Conservation (phyloP, 2,113 vertebrate genomes). For the Chamaetylas fuelleborni region DNA sequence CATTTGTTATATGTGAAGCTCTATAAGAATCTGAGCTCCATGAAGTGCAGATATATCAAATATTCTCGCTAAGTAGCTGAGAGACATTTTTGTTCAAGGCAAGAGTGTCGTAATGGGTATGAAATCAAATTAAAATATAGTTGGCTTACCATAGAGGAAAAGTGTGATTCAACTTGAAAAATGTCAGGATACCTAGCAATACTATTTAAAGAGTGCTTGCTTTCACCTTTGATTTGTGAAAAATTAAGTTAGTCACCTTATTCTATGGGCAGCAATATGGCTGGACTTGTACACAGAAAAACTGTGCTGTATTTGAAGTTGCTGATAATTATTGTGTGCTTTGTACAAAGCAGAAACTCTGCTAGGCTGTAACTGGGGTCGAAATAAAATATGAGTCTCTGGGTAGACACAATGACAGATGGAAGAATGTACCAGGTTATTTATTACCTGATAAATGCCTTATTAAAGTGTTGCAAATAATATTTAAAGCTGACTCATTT, state of each 20-base stretch:
- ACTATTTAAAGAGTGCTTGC: not conserved
- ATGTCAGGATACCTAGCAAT: not conserved
- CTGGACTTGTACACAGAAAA: not conserved
- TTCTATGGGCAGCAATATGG: not conserved
- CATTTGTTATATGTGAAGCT: not conserved
- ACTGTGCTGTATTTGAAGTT: not conserved
- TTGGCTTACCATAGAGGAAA: not conserved
- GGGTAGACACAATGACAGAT: not conserved
- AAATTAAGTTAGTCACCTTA: not conserved
- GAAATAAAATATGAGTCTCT: not conserved
- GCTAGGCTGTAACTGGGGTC: not conserved
- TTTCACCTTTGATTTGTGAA: not conserved
- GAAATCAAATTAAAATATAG: constrained; percentile 5
- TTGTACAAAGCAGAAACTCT: not conserved
- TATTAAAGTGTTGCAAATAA: not conserved
- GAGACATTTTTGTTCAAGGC: not conserved
- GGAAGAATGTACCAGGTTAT: not conserved
- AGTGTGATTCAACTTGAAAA: constrained; percentile 8
- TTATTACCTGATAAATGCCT: not conserved
- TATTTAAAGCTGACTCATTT: not conserved
- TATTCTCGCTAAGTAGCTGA: not conserved
- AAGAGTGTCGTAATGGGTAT: not conserved
- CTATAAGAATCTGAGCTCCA: not conserved
- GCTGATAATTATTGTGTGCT: not conserved
- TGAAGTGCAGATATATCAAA: not conserved